Base-by-base conservation (phyloP, 2,888 invertebrate genomes). In the Diarsia mendica region DNA sequence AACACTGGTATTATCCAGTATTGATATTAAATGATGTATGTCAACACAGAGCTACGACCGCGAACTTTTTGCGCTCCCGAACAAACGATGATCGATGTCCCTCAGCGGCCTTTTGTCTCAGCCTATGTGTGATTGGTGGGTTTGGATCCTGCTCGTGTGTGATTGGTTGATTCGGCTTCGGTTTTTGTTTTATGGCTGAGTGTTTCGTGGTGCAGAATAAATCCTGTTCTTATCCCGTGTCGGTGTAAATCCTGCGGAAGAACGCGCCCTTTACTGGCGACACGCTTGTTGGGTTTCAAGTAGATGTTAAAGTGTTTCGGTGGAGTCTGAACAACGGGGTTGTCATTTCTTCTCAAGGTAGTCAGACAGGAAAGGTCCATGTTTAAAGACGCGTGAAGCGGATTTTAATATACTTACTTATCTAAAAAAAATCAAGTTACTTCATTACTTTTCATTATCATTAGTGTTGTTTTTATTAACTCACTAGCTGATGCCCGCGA, bases 61-160 rank as follows among this genome's bases (percentile, higher is more conserved):
- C 18, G 46, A 63, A 79, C 67, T 75, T 79, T 79, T 87, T 78
- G 75, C 70, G 65, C 61, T 39, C 8, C n/a, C 53, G 67, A 69
- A 66, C 75, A 83, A 87, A 88, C 83, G 87, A 87, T 87, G 87
- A 87, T 84, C 64, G 78, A 87, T 87, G 89, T 84, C 81, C 75
- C 77, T 39, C 65, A 23, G 83, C 66, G 85, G 67, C 79, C 79
- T 77, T 87, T 85, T 83, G 87, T 85, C 82, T 85, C 72, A 72
- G 73, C 72, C 69, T 68, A 73, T 71, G 75, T 86, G 82, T 87
- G 85, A 85, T 88, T 84, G 85, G 82, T 85, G 67, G 77, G 66
- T 69, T 72, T 51, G 75, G 66, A 73, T 80, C 28, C 72, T 77
- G 75, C 44, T 55, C 15, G 49, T 10, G 49, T 77, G 81, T 77